These are phyloP conservation scores for Phoxinus phoxinus DNA, from an alignment of 2,113 vertebrate species.

Conservation along the genomic window DNA sequence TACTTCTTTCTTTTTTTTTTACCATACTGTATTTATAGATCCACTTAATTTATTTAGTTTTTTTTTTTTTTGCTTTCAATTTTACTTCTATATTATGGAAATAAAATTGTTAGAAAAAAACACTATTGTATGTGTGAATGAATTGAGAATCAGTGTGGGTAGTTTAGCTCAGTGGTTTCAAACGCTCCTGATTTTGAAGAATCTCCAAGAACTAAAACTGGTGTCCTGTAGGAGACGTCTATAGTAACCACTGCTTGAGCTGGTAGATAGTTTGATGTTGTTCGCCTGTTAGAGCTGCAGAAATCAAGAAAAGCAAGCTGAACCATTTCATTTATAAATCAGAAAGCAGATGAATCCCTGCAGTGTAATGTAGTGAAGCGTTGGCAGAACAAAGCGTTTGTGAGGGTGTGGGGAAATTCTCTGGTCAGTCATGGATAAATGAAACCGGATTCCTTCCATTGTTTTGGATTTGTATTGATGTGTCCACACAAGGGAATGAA, in stretches of 20 bases:
- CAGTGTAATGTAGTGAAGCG: not conserved
- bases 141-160: not conserved
- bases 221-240: not conserved
- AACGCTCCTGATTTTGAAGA: not conserved
- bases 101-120: conserved; percentile 21
- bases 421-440: not conserved
- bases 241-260: not conserved
- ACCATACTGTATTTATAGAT: conserved; percentile 54
- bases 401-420: not conserved
- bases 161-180: not conserved
- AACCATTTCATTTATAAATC: not conserved
- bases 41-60: conserved; percentile 47
- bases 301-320: not conserved
- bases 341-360: not conserved
- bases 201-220: not conserved
- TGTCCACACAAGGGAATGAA: not conserved
- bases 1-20: conserved; percentile 28
- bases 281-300: not conserved
- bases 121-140: not conserved
- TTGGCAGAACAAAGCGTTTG: not conserved
- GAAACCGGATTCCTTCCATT: not conserved
- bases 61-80: conserved; percentile 16
- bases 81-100: conserved; percentile 28
- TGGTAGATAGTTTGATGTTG: not conserved
- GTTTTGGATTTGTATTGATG: not conserved